Percentiles rank a stretch among this genome's conserved stretches.
These are phyloP conservation scores for Smithornis capensis DNA, from an alignment of 2,113 vertebrate genomes.

Conservation along the genomic window DNA sequence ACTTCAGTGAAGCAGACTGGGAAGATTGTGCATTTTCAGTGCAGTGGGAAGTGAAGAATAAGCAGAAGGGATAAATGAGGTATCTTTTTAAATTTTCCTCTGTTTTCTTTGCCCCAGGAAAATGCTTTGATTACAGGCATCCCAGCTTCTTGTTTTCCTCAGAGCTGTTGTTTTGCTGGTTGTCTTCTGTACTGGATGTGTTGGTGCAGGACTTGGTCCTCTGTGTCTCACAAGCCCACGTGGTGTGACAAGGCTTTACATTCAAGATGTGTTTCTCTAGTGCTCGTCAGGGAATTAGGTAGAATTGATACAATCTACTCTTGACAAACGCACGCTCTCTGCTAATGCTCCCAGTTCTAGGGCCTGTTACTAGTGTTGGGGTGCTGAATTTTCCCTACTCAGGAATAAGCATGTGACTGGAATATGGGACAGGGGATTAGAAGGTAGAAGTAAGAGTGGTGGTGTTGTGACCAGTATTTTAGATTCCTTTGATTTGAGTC, in stretches of 20 bases:
- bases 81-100: too few relatives aligned
- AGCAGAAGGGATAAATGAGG: background rate
- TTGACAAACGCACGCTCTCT: rapidly evolving
- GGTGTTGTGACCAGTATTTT: background rate
- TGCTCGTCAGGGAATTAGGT: background rate
- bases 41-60: background rate
- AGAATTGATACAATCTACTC: background rate
- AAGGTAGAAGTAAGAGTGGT: background rate
- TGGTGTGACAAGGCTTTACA: background rate
- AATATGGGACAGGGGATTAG: background rate
- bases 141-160: background rate
- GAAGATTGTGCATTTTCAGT: background rate
- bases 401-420: background rate
- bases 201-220: rapidly evolving
- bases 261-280: background rate
- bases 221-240: background rate
- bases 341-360: background rate
- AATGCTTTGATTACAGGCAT: background rate
- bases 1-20: background rate
- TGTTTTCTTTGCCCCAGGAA: background rate
- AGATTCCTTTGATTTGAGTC: background rate
- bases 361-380: background rate
- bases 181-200: background rate
- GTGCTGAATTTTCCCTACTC: background rate
- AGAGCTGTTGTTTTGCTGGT: background rate